These are phyloP conservation scores for Prorops nasuta DNA, from an alignment of 1,140 invertebrate genomes.

Conservation along the genomic window DNA sequence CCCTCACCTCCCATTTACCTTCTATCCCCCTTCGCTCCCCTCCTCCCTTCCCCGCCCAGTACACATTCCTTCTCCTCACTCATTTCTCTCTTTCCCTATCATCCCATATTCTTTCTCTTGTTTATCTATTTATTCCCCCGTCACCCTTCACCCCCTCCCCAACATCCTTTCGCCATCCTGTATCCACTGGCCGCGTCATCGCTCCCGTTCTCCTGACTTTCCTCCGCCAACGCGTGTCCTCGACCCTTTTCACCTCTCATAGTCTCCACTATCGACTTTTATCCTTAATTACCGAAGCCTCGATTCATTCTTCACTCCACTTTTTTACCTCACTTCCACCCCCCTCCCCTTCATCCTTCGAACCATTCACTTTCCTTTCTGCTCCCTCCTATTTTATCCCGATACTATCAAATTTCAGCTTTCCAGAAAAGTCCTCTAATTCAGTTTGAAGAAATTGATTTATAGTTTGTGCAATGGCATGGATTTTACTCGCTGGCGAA, in stretches of 20 bases:
- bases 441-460: no score
- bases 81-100: background rate
- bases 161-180: conserved; percentile 1
- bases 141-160: conserved; percentile 1
- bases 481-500: no score
- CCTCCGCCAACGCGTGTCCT: background rate
- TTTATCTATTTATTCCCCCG: background rate
- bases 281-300: no score
- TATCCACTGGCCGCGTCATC: conserved; percentile 5
- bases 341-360: background rate
- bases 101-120: background rate
- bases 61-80: conserved; percentile 9
- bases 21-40: conserved; percentile 3
- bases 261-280: no score
- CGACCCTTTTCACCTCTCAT: background rate
- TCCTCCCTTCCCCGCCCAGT: conserved; percentile 9
- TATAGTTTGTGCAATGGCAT: no score
- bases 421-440: no score
- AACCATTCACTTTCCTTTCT: conserved; percentile 4
- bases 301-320: background rate
- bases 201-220: background rate
- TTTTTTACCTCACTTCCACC: background rate
- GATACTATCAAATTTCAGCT: no score
- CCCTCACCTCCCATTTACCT: conserved; percentile 16
- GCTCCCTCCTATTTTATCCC: background rate